Conservation (phyloP, 2,888 invertebrate genomes). For the Cotesia congregata region DNA sequence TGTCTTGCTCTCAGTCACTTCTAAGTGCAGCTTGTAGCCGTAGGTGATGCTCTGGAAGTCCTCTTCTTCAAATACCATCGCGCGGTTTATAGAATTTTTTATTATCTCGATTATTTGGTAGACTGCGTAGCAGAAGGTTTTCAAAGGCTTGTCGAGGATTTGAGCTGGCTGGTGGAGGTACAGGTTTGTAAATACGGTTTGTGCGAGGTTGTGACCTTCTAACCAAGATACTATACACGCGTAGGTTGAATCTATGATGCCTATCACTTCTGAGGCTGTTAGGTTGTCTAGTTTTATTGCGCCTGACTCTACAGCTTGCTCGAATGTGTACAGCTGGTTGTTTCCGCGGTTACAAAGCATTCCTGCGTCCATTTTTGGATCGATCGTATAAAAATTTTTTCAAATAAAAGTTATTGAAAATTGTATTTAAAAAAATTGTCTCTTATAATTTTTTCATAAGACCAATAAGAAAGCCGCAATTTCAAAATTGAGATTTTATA, state of each 20-base stretch:
- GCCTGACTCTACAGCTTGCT: conserved; percentile 87
- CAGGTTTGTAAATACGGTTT: conserved; percentile 96
- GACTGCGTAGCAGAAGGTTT: conserved; percentile 88
- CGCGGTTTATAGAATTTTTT: conserved; percentile 89
- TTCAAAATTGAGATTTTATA: too few relatives aligned
- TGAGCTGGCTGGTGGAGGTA: conserved; percentile 92
- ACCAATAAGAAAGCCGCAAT: too few relatives aligned
- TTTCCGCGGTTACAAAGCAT: conserved; percentile 94
- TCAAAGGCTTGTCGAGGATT: conserved; percentile 85
- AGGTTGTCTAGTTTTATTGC: conserved; percentile 84
- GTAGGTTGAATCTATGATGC: conserved; percentile 93
- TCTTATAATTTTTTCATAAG: too few relatives aligned
- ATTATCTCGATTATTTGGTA: conserved; percentile 92
- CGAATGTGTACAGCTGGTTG: conserved; percentile 87
- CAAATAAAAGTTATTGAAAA: too few relatives aligned
- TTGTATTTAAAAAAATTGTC: too few relatives aligned
- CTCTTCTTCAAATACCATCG: conserved; percentile 93
- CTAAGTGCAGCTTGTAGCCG: conserved; percentile 86
- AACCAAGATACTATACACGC: conserved; percentile 97
- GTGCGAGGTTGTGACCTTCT: conserved; percentile 95
- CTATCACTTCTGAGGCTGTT: conserved; percentile 85
- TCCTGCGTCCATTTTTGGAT: conserved; percentile 97
- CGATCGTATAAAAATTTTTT: too few relatives aligned
- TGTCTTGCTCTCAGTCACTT: conserved; percentile 85
- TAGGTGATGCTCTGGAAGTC: conserved; percentile 96